Conservation (phyloP, 2,113 vertebrate genomes). For the Podiceps cristatus region DNA sequence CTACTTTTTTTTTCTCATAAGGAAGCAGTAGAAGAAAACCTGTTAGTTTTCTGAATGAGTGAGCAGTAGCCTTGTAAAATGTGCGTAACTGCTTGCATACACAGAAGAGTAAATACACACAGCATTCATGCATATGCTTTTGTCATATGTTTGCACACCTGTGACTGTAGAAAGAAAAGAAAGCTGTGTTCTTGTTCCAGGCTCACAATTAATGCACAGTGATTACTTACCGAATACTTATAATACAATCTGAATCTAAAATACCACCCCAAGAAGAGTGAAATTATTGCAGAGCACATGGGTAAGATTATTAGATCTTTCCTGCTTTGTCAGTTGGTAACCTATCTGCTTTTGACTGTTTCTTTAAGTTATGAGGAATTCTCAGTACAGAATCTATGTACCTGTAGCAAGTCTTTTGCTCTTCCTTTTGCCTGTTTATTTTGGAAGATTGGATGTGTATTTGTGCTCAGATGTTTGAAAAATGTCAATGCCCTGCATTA, state of each 20-base stretch:
- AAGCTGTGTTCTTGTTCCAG: not conserved
- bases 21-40: not conserved
- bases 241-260: not conserved
- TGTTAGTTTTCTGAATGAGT: conserved; percentile 49
- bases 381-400: not conserved
- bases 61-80: conserved; percentile 49
- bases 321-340: not conserved
- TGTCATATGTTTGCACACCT: conserved; percentile 40
- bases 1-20: not conserved
- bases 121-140: not conserved
- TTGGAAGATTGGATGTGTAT: not conserved
- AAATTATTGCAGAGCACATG: not conserved
- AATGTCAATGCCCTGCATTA: conserved; percentile 12
- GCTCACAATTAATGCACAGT: not conserved
- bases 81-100: not conserved
- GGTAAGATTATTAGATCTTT: not conserved
- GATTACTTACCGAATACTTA: not conserved
- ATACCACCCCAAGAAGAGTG: not conserved
- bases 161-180: not conserved
- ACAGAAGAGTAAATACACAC: conserved; percentile 11
- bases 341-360: not conserved
- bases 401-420: not conserved
- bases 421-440: not conserved
- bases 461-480: not conserved
- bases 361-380: not conserved